phyloP scores from a whole-genome alignment of 2,113 vertebrate genomes.

The Ranitomeya imitator region DNA sequence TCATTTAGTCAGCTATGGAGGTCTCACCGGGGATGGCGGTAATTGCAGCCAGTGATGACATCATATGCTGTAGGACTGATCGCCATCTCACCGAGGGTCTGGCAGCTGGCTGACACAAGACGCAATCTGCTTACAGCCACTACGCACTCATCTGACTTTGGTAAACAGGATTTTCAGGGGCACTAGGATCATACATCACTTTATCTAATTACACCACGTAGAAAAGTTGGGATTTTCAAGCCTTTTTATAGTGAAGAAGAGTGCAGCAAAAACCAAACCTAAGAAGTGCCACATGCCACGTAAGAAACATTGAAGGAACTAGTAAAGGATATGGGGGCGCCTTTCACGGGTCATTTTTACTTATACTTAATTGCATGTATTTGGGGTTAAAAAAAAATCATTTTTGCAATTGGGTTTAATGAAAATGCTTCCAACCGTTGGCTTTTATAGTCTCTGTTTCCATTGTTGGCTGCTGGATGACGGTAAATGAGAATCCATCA shows the following conservation, averaged over 20 bases:
- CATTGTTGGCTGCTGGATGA: no score
- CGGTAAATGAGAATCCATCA: no score
- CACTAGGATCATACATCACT: background rate
- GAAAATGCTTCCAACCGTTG: no score
- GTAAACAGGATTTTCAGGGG: background rate
- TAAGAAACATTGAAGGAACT: background rate
- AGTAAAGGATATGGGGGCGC: no score
- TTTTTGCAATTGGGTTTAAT: no score
- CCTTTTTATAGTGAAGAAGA: background rate
- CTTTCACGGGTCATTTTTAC: no score
- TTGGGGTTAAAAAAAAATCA: no score
- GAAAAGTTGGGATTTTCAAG: background rate
- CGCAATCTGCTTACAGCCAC: background rate
- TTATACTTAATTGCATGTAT: no score
- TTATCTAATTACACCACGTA: background rate
- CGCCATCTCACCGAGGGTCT: background rate
- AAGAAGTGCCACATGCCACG: background rate
- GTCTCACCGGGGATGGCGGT: constrained; percentile 11
- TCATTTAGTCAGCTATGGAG: constrained; percentile 11
- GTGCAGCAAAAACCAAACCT: background rate
- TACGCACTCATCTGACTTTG: background rate
- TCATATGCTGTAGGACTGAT: constrained; percentile 9
- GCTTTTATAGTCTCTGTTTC: no score
- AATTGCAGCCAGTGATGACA: constrained; percentile 25
- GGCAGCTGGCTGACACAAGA: constrained; percentile 12